Evolutionary conservation across 1,140 invertebrate species (phyloP).

Genomic region (Pemphigus obesinymphae): DNA sequence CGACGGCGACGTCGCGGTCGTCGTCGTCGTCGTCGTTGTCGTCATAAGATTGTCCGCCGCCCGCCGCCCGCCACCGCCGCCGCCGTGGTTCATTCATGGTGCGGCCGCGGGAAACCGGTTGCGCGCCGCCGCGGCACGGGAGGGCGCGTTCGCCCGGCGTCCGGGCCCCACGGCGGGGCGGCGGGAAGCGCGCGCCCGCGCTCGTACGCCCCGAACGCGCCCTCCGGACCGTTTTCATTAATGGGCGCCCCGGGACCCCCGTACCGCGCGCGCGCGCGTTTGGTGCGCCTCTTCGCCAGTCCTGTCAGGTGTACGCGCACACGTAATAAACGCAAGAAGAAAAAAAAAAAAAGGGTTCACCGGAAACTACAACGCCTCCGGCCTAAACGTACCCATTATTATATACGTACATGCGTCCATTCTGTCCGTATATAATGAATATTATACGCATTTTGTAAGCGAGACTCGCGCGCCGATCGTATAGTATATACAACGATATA

Average conservation of each 20-base stretch:
- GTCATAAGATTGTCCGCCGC: not conserved
- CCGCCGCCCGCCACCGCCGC: not conserved
- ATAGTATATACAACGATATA: not conserved
- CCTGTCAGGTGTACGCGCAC: not conserved
- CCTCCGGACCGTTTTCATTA: constrained; percentile 22
- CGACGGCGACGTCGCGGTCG: not conserved
- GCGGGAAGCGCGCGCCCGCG: not conserved
- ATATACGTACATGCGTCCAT: constrained; percentile 25
- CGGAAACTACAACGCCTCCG: constrained; percentile 41
- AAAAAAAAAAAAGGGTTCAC: constrained; percentile 35
- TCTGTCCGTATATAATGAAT: not conserved
- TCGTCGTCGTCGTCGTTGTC: not conserved
- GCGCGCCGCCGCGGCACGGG: not conserved
- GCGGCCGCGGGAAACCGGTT: constrained; percentile 29
- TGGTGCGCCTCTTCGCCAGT: not conserved
- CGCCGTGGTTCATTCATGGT: constrained; percentile 30
- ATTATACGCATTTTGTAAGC: not conserved
- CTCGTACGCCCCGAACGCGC: constrained; percentile 1
- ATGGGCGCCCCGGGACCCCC: constrained; percentile 19
- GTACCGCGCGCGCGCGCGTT: not conserved
- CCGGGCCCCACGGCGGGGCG: not conserved
- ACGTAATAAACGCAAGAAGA: not conserved
- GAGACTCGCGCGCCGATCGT: not conserved
- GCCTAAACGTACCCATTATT: constrained; percentile 39
- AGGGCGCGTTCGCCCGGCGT: not conserved